Evolutionary conservation across 1,140 invertebrate genomes (phyloP).

Genomic region (Druon quercuslanigerum): DNA sequence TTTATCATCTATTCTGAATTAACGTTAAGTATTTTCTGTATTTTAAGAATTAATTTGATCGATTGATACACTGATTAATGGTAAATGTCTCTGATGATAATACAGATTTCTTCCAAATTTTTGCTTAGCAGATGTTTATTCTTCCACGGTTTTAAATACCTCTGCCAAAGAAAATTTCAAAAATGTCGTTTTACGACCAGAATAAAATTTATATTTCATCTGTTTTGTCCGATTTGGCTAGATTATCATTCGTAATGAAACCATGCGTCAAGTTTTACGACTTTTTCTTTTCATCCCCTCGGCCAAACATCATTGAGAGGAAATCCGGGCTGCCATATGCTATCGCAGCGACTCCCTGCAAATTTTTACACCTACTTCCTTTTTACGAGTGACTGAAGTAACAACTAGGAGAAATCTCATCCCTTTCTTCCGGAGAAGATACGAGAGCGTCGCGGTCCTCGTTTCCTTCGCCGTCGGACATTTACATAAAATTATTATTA

Average conservation of each 20-base stretch:
- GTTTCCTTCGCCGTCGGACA: slow-evolving; percentile 52
- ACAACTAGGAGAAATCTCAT: slow-evolving; percentile 54
- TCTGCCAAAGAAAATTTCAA: background rate
- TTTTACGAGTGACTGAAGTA: slow-evolving; percentile 69
- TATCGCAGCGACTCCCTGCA: slow-evolving; percentile 56
- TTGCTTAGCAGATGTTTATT: too few species aligned
- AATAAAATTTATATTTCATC: slow-evolving; percentile 18
- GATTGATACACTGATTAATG: too few species aligned
- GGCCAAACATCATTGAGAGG: slow-evolving; percentile 51
- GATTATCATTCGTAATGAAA: slow-evolving; percentile 52
- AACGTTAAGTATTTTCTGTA: too few species aligned
- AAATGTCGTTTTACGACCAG: background rate
- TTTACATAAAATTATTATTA: slow-evolving; percentile 74
- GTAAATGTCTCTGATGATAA: too few species aligned
- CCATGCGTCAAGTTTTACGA: slow-evolving; percentile 54
- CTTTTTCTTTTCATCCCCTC: slow-evolving; percentile 45
- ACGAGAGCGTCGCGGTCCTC: slow-evolving; percentile 45
- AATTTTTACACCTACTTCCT: slow-evolving; percentile 70
- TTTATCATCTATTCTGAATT: too few species aligned
- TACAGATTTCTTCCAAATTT: too few species aligned
- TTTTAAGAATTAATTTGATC: too few species aligned
- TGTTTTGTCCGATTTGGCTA: slow-evolving; percentile 45
- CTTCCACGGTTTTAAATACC: too few species aligned
- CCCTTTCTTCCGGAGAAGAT: slow-evolving; percentile 32
- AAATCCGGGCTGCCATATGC: slow-evolving; percentile 61